These are phyloP conservation scores for Seira musarum DNA, from an alignment of 2,888 invertebrate genomes.

Conservation along the genomic window DNA sequence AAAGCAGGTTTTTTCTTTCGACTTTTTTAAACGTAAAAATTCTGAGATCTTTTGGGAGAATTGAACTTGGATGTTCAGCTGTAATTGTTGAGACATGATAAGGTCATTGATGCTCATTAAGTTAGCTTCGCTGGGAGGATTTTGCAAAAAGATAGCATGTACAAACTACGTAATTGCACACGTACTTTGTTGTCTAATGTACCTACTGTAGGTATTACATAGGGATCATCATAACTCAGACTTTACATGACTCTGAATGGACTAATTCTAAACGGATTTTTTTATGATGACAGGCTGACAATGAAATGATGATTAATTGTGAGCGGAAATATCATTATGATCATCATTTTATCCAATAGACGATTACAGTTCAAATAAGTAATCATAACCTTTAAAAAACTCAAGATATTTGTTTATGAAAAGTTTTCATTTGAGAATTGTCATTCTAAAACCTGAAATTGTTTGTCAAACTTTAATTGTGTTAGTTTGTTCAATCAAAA, in stretches of 20 bases:
- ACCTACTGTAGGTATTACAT: neutral
- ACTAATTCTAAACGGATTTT: neutral
- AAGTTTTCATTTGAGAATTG: too few species aligned
- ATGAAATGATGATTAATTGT: too few species aligned
- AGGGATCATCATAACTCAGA: neutral
- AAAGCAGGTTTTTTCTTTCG: conserved; percentile 23
- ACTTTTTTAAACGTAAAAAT: neutral
- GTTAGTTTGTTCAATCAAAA: too few species aligned
- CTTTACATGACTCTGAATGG: neutral
- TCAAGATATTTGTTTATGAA: too few species aligned
- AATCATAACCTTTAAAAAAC: too few species aligned
- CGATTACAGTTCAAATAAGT: too few species aligned
- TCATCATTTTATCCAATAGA: too few species aligned
- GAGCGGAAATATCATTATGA: too few species aligned
- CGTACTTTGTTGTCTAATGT: conserved; percentile 1
- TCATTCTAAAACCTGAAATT: too few species aligned
- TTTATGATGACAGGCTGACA: too few species aligned
- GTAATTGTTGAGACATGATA: conserved; percentile 19
- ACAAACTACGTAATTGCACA: neutral
- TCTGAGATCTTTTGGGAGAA: neutral
- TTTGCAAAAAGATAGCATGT: neutral
- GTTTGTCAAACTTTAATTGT: too few species aligned
- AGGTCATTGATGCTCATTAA: conserved; percentile 44
- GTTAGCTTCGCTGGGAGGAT: conserved; percentile 10
- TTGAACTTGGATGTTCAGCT: neutral